These are phyloP conservation scores for Camponotus fellah DNA, from an alignment of 2,888 invertebrate species.

Conservation along the genomic window DNA sequence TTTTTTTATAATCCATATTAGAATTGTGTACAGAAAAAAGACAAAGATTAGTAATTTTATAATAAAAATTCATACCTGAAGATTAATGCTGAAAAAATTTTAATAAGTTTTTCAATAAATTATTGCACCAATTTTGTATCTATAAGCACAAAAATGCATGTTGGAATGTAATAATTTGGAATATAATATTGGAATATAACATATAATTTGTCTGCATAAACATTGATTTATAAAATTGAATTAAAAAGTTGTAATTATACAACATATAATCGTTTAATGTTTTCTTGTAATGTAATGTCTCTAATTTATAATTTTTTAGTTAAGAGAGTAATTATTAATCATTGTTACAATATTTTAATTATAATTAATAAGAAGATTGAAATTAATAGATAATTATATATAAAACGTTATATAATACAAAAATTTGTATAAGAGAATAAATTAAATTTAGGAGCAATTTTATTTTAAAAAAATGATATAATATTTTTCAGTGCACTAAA, in stretches of 20 bases:
- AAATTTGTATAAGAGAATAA: not conserved
- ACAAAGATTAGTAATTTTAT: not conserved
- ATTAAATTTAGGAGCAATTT: not conserved
- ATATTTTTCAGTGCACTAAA: not conserved
- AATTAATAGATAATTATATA: not conserved
- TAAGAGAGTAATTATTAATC: not conserved
- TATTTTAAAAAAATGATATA: not conserved
- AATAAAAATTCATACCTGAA: constrained; percentile 5
- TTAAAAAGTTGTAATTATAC: not conserved
- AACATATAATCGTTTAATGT: not conserved
- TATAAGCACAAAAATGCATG: constrained; percentile 5
- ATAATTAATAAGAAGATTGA: not conserved
- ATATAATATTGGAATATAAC: constrained; percentile 8
- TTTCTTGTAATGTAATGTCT: not conserved
- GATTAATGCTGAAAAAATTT: not conserved
- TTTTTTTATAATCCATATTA: constrained; percentile 21
- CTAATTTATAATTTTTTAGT: not conserved
- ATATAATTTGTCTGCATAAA: not conserved
- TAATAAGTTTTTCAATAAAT: constrained; percentile 14
- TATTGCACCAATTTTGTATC: not conserved
- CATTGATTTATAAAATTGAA: not conserved
- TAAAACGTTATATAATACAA: not conserved
- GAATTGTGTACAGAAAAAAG: not conserved
- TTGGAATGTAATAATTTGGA: not conserved
- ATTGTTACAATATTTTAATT: not conserved